Evolutionary conservation across 2,888 invertebrate genomes (phyloP).

Genomic region (Temnothorax ravouxi): DNA sequence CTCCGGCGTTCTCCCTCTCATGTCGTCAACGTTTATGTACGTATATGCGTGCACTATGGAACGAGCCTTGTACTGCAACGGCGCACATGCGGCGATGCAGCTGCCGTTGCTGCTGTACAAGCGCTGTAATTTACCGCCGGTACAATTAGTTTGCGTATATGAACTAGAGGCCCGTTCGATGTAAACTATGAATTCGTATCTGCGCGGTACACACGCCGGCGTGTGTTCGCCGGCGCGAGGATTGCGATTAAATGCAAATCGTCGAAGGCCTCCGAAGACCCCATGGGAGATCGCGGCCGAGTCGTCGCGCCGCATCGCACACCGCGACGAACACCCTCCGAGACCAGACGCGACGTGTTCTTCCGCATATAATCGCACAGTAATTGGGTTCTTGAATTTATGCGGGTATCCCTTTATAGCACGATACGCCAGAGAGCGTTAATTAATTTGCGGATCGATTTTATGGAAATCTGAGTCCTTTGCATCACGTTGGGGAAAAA

Average conservation of each 20-base stretch:
- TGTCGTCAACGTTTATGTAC: slow-evolving; percentile 42
- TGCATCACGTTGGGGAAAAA: neutral
- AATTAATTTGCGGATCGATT: slow-evolving; percentile 45
- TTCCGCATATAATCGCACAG: slow-evolving; percentile 48
- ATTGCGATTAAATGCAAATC: slow-evolving; percentile 81
- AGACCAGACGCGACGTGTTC: slow-evolving; percentile 49
- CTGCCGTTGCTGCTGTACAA: slow-evolving; percentile 79
- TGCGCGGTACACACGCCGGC: slow-evolving; percentile 74
- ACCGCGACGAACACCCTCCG: slow-evolving; percentile 23
- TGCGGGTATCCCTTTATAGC: slow-evolving; percentile 6
- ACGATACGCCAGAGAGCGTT: neutral
- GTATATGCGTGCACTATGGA: slow-evolving; percentile 66
- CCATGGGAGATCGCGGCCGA: slow-evolving; percentile 55
- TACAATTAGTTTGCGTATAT: slow-evolving; percentile 81
- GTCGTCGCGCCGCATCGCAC: slow-evolving; percentile 1
- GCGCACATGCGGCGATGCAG: slow-evolving; percentile 77
- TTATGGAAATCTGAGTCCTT: slow-evolving; percentile 20
- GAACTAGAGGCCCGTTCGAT: slow-evolving; percentile 76
- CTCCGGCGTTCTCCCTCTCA: slow-evolving; percentile 1
- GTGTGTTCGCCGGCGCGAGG: slow-evolving; percentile 70
- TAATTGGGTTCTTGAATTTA: slow-evolving; percentile 46
- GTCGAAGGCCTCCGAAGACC: slow-evolving; percentile 67
- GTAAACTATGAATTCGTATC: slow-evolving; percentile 81
- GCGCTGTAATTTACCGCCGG: slow-evolving; percentile 80
- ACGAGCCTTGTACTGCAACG: slow-evolving; percentile 72